Evolutionary conservation across 2,113 vertebrate genomes (phyloP), one percentile per base, ranked within the genome.

Genomic region (Hepsetus odoe): DNA sequence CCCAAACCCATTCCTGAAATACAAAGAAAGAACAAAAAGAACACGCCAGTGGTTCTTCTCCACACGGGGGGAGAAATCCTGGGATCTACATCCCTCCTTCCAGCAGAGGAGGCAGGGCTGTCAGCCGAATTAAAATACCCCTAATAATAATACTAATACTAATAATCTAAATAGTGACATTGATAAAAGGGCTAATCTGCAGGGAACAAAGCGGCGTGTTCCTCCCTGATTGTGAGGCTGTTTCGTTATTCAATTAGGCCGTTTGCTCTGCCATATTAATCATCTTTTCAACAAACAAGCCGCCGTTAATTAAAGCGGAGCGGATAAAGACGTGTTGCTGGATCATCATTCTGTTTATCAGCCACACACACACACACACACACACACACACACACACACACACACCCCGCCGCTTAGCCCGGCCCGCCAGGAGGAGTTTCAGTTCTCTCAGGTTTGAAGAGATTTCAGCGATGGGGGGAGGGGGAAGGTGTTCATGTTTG

Each of bases 221-320:
- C 56, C 79, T 80, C 76, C 42, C 76, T 84, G 79, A 83, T 86
- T 86, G 85, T 84, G 73, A 61, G 66, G 79, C 77, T 77, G 74
- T 73, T 76, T 82, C 77, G 56, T 74, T 84, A 87, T 87, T 85
- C 84, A 85, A 87, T 87, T 85, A 87, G 79, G 59, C 80, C 28
- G 65, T 83, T 85, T 85, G 72, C 77, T 58, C 82, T 85, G 83
- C 51, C 74, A 82, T 84, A 85, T 87, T 95, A 92, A 95, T 94
- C 94, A 96, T 95, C 93, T 94, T 93, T 93, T 85, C 82, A 95
- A 93, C 93, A 95, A 95, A 94, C 94, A 95, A 94, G 95, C 66
- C 77, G 22, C 44, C 92, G 92, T 91, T 94, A 93, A 92, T 93
- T 94, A 92, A 74, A 74, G 58, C 70, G 5, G 38, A 75, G 58